phyloP scores from a whole-genome alignment of 2,888 invertebrate genomes.

The Apantesis nais region DNA sequence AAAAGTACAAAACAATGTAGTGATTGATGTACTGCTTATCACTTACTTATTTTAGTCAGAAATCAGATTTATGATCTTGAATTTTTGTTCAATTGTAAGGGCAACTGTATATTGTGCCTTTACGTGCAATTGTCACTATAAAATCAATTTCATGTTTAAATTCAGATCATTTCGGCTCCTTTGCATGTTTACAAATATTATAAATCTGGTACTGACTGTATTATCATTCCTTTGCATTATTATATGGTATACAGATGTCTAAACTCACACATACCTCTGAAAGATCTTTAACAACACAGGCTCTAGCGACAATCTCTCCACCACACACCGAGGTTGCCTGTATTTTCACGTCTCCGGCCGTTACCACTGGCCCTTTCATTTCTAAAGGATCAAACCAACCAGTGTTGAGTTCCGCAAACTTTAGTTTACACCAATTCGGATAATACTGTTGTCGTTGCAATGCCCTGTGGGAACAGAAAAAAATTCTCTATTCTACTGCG shows the following conservation, averaged over 20 bases:
- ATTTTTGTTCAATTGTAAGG: too few relatives aligned
- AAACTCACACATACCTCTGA: constrained; percentile 82
- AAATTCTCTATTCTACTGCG: too few relatives aligned
- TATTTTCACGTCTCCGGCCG: constrained; percentile 62
- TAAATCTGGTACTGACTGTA: neutral
- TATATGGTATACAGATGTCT: neutral
- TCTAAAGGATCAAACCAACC: constrained; percentile 73
- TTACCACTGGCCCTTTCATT: constrained; percentile 46
- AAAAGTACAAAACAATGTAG: neutral
- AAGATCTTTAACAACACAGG: constrained; percentile 89
- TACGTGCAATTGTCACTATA: too few relatives aligned
- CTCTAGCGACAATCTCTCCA: constrained; percentile 88
- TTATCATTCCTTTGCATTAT: neutral
- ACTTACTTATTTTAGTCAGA: too few relatives aligned
- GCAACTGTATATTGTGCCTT: too few relatives aligned
- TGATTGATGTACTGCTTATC: too few relatives aligned
- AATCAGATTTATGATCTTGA: too few relatives aligned
- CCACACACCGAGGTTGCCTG: constrained; percentile 90
- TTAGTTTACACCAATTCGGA: constrained; percentile 85
- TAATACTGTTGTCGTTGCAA: constrained; percentile 87
- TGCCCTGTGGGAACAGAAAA: constrained; percentile 84
- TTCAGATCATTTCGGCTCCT: too few relatives aligned
- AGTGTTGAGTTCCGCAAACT: constrained; percentile 87
- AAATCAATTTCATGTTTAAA: too few relatives aligned
- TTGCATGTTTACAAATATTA: too few relatives aligned